phyloP scores from a whole-genome alignment of 2,888 invertebrate genomes.

The Petrolisthes manimaculis region DNA sequence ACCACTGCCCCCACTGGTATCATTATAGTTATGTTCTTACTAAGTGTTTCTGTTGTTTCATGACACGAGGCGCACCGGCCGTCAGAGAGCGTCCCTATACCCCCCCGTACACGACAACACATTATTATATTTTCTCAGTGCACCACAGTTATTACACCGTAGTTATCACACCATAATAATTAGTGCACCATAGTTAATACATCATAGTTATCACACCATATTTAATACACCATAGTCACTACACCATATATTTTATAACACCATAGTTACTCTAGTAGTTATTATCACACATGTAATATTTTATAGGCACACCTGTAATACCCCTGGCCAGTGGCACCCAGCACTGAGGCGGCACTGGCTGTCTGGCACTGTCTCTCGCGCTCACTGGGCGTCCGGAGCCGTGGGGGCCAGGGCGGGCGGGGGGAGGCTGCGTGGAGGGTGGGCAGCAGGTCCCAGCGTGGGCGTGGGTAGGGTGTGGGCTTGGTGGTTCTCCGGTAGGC shows the following conservation, averaged over 20 bases:
- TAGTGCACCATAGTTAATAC: background rate
- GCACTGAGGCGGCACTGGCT: background rate
- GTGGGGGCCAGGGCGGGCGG: constrained; percentile 17
- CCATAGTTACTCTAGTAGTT: constrained; percentile 38
- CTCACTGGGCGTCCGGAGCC: constrained; percentile 9
- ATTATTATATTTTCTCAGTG: no score
- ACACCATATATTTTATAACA: background rate
- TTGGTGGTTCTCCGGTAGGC: background rate
- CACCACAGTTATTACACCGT: background rate
- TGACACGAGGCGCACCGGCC: background rate
- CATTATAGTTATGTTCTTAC: no score
- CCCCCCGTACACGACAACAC: constrained; percentile 7
- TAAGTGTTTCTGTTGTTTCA: no score
- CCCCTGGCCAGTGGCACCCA: constrained; percentile 10
- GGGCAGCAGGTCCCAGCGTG: constrained; percentile 18
- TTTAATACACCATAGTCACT: constrained; percentile 4
- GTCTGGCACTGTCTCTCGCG: background rate
- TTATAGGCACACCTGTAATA: constrained; percentile 26
- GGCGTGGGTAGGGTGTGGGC: constrained; percentile 3
- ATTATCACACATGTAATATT: constrained; percentile 51
- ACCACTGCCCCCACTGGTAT: background rate
- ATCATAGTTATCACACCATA: background rate
- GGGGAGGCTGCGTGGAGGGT: constrained; percentile 10
- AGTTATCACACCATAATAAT: background rate
- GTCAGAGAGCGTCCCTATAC: constrained; percentile 10